Percentiles rank a stretch among this genome's conserved stretches.
Conservation (phyloP, 2,797 vertebrate species). For the Rhinella marina region DNA sequence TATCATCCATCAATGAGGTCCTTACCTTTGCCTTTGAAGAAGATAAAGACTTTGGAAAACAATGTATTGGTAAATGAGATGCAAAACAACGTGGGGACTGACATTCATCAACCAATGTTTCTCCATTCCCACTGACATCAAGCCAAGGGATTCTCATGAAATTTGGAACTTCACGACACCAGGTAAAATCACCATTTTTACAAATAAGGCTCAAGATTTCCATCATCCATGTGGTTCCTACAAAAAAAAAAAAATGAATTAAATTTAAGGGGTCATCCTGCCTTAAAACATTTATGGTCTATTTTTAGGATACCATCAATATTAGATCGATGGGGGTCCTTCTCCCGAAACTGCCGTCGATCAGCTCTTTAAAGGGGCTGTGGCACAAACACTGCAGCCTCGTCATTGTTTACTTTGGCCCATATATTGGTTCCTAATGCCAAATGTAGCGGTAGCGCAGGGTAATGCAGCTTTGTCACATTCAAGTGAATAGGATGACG, state of each 20-base stretch:
- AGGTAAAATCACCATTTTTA: constrained; percentile 73
- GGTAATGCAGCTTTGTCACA: too few species aligned
- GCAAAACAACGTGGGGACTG: constrained; percentile 28
- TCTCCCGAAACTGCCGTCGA: too few species aligned
- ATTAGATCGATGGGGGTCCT: too few species aligned
- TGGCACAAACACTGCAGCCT: too few species aligned
- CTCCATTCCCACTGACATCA: constrained; percentile 74
- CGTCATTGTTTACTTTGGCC: too few species aligned
- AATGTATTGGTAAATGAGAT: constrained; percentile 48
- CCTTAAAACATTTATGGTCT: too few species aligned
- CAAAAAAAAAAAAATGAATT: not conserved
- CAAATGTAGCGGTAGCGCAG: too few species aligned
- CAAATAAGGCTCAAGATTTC: constrained; percentile 71
- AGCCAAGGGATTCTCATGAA: constrained; percentile 82
- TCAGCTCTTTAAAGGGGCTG: too few species aligned
- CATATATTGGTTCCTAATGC: too few species aligned
- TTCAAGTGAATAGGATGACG: too few species aligned
- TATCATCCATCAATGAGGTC: not conserved
- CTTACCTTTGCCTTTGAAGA: constrained; percentile 54
- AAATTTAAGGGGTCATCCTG: not conserved
- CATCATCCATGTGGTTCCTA: constrained; percentile 66
- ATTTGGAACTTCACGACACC: constrained; percentile 75
- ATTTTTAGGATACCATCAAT: too few species aligned
- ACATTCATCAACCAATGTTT: constrained; percentile 34
- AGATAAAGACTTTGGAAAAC: constrained; percentile 49